These are phyloP conservation scores for Pseudorhombus dupliciocellatus DNA, from an alignment of 2,113 vertebrate species.

Conservation along the genomic window DNA sequence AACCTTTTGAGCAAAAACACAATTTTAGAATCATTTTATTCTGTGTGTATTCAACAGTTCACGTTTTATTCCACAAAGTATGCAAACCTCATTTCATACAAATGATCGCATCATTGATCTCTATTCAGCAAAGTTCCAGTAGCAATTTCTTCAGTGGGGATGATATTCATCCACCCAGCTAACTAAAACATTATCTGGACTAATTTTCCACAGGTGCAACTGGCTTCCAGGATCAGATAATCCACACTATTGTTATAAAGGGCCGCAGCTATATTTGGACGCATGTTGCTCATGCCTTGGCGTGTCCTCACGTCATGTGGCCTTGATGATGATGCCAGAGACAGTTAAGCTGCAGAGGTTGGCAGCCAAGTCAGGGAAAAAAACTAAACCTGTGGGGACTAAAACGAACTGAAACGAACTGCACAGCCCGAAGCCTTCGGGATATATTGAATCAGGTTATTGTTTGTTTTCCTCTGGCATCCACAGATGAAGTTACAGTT, in stretches of 20 bases:
- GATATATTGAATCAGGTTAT: not conserved
- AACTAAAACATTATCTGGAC: slow-evolving; percentile 3
- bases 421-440: not conserved
- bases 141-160: not conserved
- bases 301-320: slow-evolving; percentile 48
- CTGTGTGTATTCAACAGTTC: not conserved
- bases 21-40: not conserved
- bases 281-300: slow-evolving; percentile 57
- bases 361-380: slow-evolving; percentile 30
- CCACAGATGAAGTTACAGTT: not conserved
- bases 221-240: slow-evolving; percentile 11
- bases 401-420: not conserved
- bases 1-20: slow-evolving; percentile 43
- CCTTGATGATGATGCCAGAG: slow-evolving; percentile 49
- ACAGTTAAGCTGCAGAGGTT: slow-evolving; percentile 20
- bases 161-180: not conserved
- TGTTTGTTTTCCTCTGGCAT: not conserved
- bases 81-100: not conserved
- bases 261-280: slow-evolving; percentile 66
- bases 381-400: not conserved
- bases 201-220: slow-evolving; percentile 13
- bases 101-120: not conserved
- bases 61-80: not conserved
- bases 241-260: slow-evolving; percentile 39
- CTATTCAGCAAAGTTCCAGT: not conserved